These are phyloP conservation scores for Galerucella nymphaeae DNA, from an alignment of 2,888 invertebrate species.

Conservation along the genomic window DNA sequence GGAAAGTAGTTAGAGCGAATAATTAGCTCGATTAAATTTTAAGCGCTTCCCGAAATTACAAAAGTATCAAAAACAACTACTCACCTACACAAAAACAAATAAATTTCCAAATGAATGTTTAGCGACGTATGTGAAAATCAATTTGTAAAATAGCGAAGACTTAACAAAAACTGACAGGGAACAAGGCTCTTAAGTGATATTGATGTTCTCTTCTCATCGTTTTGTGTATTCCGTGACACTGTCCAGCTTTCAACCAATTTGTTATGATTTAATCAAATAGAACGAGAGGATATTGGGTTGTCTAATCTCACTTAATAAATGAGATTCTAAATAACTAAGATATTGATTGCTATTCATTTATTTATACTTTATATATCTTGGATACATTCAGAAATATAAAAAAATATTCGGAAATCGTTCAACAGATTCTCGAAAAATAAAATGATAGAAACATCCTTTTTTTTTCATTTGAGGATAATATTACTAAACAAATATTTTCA, in stretches of 20 bases:
- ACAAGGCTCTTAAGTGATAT: conserved; percentile 34
- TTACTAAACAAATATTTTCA: no score
- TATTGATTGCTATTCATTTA: no score
- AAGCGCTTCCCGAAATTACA: neutral
- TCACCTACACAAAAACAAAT: conserved; percentile 22
- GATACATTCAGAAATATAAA: no score
- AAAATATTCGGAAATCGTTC: no score
- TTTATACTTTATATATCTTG: no score
- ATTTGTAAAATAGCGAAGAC: conserved; percentile 30
- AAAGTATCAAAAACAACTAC: neutral
- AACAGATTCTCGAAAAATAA: no score
- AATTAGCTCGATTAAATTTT: no score
- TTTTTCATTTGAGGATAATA: no score
- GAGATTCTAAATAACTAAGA: conserved; percentile 15
- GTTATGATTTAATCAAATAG: conserved; percentile 34
- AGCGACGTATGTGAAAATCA: conserved; percentile 32
- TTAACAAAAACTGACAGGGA: conserved; percentile 35
- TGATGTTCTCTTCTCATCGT: conserved; percentile 34
- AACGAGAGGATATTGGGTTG: conserved; percentile 25
- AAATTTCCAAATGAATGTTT: conserved; percentile 18
- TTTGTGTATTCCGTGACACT: conserved; percentile 34
- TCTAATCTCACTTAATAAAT: conserved; percentile 16
- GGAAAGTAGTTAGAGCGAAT: no score
- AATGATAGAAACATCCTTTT: no score
- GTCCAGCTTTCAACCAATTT: conserved; percentile 29